Base-by-base conservation (phyloP, 2,888 invertebrate species). In the Nomada hirtipes region DNA sequence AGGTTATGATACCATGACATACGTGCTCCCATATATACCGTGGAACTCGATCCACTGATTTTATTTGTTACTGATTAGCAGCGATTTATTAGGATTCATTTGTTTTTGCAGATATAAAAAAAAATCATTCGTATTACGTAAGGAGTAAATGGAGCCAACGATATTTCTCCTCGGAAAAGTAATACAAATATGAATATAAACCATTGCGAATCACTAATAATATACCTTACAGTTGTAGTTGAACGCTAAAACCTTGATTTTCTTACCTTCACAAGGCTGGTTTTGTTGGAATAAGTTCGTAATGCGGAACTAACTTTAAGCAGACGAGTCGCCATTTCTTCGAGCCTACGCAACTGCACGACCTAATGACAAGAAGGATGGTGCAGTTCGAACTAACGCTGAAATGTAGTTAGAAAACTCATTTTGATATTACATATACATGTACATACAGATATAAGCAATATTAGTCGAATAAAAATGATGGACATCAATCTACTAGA, bases 271-370 rank as follows among this genome's bases (percentile, higher is more conserved):
- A 92, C 88, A n/a, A 92, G 82, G 73, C 86, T 91, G 65, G 91
- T 92, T 86, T 92, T 93, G 78, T 93, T 90, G 3, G 91, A 88
- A 88, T 91, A 92, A 78, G 89, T 92, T 82, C 92, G 92, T 84
- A 94, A 86, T 44, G 91, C 91, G 76, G 91, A 89, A 72, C 93
- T 91, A 77, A 94, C 88, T 89, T 88, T 93, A 77, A 94, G 87
- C 86, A 94, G 86, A 91, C 93, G 92, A 83, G 94, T 92, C 92
- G 94, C 94, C 94, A 94, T 94, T 93, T 93, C 93, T 86, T 63
- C 67, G 52, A 79, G 18, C 57, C 36, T 44, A 71, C 63, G 53
- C n/a, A 68, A 81, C 67, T 73, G 69, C 29, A 23, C 63, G 10
- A 68, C 29, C 69, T 60, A 57, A 57, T 36, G 42, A 77, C 50